Evolutionary conservation across 2,888 invertebrate genomes (phyloP).

Genomic region (Uropetala carovei): DNA sequence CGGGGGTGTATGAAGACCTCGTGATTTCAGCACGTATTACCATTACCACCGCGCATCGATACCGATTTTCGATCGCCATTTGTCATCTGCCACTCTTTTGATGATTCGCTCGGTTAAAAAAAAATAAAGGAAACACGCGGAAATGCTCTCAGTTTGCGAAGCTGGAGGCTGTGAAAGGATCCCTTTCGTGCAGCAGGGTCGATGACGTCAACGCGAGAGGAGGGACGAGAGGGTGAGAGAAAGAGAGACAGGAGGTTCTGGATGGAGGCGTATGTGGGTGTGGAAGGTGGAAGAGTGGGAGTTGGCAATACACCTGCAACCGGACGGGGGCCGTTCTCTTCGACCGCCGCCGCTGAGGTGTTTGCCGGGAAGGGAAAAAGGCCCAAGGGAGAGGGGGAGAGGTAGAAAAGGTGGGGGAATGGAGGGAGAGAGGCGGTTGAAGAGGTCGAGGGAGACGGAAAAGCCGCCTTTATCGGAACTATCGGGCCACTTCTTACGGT

Average conservation of each 20-base stretch:
- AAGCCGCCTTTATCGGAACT: background rate
- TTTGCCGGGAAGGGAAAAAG: background rate
- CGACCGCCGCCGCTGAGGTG: background rate
- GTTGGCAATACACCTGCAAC: background rate
- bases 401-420: background rate
- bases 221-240: background rate
- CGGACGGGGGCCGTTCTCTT: background rate
- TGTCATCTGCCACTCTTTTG: background rate
- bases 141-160: background rate
- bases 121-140: background rate
- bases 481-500: background rate
- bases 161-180: conserved; percentile 33
- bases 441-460: no score
- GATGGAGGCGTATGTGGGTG: background rate
- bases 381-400: background rate
- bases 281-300: background rate
- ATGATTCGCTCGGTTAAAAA: background rate
- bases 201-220: conserved; percentile 31
- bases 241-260: background rate
- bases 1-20: background rate
- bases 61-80: background rate
- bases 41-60: background rate
- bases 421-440: background rate
- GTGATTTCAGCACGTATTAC: conserved; percentile 20
- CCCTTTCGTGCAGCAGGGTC: background rate